A percentile compares a stretch with the other conserved stretches of the same genome.
phyloP scores from a whole-genome alignment of 2,888 invertebrate species.

The Sarcophaga carnaria region DNA sequence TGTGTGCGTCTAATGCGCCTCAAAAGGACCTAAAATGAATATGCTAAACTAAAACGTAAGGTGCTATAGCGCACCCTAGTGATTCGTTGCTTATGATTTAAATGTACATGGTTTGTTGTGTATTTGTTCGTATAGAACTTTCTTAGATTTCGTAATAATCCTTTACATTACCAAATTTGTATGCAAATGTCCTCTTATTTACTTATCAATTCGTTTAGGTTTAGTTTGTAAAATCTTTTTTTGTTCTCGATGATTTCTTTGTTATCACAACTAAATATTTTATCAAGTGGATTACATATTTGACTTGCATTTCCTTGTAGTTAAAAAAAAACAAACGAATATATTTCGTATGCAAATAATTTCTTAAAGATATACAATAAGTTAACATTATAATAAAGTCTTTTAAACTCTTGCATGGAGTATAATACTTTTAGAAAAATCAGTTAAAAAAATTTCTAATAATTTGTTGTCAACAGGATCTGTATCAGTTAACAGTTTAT shows the following conservation, averaged over 20 bases:
- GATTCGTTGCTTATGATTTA: too few relatives aligned
- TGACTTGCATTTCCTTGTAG: slow-evolving; percentile 7
- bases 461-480: slow-evolving; percentile 60
- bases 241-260: slow-evolving; percentile 5
- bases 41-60: too few relatives aligned
- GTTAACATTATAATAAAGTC: neutral
- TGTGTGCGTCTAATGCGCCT: too few relatives aligned
- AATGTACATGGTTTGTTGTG: too few relatives aligned
- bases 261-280: slow-evolving; percentile 63
- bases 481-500: slow-evolving; percentile 19
- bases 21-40: too few relatives aligned
- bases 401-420: neutral
- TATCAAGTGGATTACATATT: slow-evolving; percentile 65
- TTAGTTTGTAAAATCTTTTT: slow-evolving; percentile 40
- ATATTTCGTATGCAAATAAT: slow-evolving; percentile 46
- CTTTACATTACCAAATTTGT: slow-evolving; percentile 52
- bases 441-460: slow-evolving; percentile 14
- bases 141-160: neutral
- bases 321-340: slow-evolving; percentile 10
- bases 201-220: slow-evolving; percentile 65
- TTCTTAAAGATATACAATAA: neutral
- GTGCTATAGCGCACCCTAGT: too few relatives aligned
- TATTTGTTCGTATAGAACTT: neutral
- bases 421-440: too few relatives aligned
- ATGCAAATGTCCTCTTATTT: slow-evolving; percentile 63